These are phyloP conservation scores for Onychorhynchus coronatus DNA, from an alignment of 2,113 vertebrate species.

Conservation along the genomic window DNA sequence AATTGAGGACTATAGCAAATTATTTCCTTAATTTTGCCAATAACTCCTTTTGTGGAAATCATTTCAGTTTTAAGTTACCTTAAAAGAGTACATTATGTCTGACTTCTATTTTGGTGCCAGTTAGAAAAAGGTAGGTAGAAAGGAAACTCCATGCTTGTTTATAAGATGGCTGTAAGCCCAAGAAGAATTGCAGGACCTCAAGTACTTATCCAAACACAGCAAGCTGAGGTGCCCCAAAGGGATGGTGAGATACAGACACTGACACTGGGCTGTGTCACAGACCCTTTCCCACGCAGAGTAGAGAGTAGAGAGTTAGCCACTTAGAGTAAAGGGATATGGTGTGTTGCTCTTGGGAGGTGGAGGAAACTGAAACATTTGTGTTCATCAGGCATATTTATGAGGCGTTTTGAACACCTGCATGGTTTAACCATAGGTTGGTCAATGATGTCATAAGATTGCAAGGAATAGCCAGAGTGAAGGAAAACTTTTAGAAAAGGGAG, in stretches of 20 bases:
- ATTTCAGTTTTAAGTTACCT: not conserved
- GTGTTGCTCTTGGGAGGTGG: not conserved
- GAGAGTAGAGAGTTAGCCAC: no score
- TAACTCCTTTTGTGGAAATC: not conserved
- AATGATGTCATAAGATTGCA: not conserved
- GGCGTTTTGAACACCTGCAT: not conserved
- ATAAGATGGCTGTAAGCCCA: not conserved
- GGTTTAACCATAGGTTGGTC: not conserved
- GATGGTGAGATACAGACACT: not conserved
- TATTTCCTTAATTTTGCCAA: not conserved
- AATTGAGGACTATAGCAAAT: not conserved
- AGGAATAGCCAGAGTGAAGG: not conserved
- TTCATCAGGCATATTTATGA: not conserved
- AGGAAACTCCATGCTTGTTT: not conserved
- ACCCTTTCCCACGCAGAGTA: not conserved
- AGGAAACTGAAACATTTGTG: not conserved
- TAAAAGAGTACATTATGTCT: not conserved
- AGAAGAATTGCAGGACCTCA: fast-evolving
- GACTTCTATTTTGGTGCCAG: not conserved
- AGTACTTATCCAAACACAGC: not conserved
- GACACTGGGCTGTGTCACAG: fast-evolving
- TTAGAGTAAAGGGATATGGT: not conserved
- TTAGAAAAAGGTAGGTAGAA: not conserved
- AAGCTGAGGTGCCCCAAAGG: not conserved
- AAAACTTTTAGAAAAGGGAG: not conserved